These are phyloP conservation scores for Argentina silus DNA, from an alignment of 2,797 vertebrate species.

Conservation along the genomic window DNA sequence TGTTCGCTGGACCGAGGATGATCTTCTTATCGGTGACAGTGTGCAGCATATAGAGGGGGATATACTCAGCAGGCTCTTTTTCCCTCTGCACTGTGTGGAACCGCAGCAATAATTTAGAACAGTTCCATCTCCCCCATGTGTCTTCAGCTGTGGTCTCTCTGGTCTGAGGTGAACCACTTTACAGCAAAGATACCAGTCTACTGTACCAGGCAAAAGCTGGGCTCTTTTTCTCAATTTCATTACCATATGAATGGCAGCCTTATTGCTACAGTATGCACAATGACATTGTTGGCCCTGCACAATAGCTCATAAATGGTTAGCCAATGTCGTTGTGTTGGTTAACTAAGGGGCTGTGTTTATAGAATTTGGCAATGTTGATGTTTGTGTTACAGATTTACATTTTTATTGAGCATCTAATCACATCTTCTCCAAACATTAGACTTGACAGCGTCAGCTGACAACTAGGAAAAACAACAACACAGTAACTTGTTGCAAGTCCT, in stretches of 20 bases:
- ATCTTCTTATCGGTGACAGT: conserved; percentile 72
- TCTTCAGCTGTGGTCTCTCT: conserved; percentile 59
- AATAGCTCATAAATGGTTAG: conserved; percentile 34
- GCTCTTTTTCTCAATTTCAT: conserved; percentile 62
- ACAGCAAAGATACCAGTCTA: conserved; percentile 21
- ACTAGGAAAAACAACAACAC: background rate
- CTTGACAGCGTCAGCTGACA: background rate
- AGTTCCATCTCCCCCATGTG: conserved; percentile 54
- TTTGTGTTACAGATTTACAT: background rate
- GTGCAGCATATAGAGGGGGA: conserved; percentile 59
- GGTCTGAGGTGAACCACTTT: conserved; percentile 42
- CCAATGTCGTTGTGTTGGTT: conserved; percentile 32
- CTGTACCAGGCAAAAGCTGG: conserved; percentile 7
- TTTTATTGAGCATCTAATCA: background rate
- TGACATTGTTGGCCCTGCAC: conserved; percentile 49
- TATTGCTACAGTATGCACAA: conserved; percentile 61
- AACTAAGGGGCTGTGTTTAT: conserved; percentile 2
- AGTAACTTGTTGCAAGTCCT: background rate
- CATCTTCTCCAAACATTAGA: background rate
- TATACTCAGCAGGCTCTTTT: conserved; percentile 32
- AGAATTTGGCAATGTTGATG: background rate
- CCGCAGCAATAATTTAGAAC: conserved; percentile 48
- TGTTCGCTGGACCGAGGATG: conserved; percentile 56
- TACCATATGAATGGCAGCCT: conserved; percentile 68
- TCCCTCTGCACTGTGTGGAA: background rate